Percentiles rank a stretch among this genome's conserved stretches.
Conservation (phyloP, 2,113 vertebrate genomes). For the Donacobius atricapilla region DNA sequence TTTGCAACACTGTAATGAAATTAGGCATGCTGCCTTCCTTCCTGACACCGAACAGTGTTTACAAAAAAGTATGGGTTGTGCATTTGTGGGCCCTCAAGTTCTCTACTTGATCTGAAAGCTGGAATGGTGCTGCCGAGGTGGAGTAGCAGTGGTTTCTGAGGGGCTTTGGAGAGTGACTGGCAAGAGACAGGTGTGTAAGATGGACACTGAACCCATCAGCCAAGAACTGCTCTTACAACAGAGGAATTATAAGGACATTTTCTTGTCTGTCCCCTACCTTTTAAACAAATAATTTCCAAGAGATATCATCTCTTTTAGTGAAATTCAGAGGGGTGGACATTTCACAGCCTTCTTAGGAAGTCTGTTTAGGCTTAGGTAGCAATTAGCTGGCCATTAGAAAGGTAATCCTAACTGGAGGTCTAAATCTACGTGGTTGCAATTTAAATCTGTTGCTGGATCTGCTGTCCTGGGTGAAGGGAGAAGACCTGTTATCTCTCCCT, state of each 20-base stretch:
- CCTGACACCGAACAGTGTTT: neutral
- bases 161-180: neutral
- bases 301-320: neutral
- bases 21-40: constrained; percentile 19
- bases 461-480: neutral
- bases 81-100: neutral
- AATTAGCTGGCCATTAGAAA: neutral
- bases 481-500: neutral
- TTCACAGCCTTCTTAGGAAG: neutral
- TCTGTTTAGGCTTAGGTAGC: neutral
- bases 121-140: neutral
- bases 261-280: neutral
- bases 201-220: neutral
- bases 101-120: neutral
- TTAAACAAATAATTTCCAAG: neutral
- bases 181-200: neutral
- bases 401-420: neutral
- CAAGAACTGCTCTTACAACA: fast-evolving
- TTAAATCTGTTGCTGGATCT: neutral
- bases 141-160: neutral
- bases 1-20: constrained; percentile 38
- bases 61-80: neutral
- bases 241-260: neutral
- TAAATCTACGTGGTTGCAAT: neutral
- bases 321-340: neutral